Evolutionary conservation across 37 sponge, comb jelly and placozoan species (phyloP).

Genomic region (Tethya wilhelma): DNA sequence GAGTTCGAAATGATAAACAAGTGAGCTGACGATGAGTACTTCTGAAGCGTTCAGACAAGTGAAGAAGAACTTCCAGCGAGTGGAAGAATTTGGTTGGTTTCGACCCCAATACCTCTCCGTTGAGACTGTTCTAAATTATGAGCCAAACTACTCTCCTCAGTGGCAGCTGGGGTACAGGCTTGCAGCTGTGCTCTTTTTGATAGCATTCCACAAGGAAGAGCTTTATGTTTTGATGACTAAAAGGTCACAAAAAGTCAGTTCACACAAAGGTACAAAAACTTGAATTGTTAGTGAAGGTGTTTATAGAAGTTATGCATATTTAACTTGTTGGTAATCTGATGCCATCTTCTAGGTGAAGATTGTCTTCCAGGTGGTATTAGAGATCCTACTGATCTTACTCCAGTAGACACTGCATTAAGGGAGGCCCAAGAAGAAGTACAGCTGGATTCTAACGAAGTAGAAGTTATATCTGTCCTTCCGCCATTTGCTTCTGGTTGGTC

Average conservation of each 20-base stretch:
- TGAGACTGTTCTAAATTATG: neutral
- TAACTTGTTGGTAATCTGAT: neutral
- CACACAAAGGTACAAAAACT: slow-evolving; percentile 22
- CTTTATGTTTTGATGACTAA: slow-evolving; percentile 50
- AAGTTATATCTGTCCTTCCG: slow-evolving; percentile 41
- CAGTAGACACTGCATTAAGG: slow-evolving; percentile 61
- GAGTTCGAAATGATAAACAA: no score
- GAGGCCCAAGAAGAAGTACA: slow-evolving; percentile 73
- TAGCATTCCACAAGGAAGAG: neutral
- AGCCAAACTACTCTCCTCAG: neutral
- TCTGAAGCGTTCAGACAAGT: neutral
- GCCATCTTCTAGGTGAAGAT: slow-evolving; percentile 27
- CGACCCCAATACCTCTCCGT: neutral
- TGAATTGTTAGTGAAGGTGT: neutral
- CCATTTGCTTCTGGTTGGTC: neutral
- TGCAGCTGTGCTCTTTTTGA: slow-evolving; percentile 61
- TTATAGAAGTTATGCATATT: neutral
- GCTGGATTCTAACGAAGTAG: slow-evolving; percentile 11
- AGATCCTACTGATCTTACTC: slow-evolving; percentile 19
- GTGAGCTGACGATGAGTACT: neutral
- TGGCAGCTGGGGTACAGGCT: slow-evolving; percentile 5
- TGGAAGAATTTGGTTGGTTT: slow-evolving; percentile 35
- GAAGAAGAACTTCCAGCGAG: slow-evolving; percentile 13
- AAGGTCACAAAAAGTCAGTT: slow-evolving; percentile 23
- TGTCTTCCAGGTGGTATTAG: slow-evolving; percentile 71